phyloP scores from a whole-genome alignment of 2,797 vertebrate species.

The Agapornis canus region DNA sequence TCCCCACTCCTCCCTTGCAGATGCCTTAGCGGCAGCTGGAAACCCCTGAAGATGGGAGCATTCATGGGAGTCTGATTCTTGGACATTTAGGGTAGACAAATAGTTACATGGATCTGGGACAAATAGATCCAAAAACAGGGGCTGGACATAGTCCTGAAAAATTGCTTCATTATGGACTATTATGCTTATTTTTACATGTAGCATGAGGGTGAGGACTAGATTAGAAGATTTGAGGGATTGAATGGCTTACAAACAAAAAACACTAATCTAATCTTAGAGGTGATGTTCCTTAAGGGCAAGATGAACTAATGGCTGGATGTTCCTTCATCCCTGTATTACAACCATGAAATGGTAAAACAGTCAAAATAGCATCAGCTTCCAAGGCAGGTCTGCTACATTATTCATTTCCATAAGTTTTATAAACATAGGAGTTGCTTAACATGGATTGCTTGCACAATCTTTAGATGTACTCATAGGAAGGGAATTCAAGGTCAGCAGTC shows the following conservation, averaged over 20 bases:
- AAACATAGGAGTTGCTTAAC: conserved; percentile 63
- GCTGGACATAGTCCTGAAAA: neutral
- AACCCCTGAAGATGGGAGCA: neutral
- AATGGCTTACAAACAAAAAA: conserved; percentile 31
- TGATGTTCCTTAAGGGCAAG: neutral
- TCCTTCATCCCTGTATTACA: conserved; percentile 4
- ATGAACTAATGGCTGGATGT: conserved; percentile 13
- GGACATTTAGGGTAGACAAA: conserved; percentile 28
- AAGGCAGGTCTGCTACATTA: conserved; percentile 41
- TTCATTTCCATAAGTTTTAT: conserved; percentile 62
- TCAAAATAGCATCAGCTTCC: conserved; percentile 38
- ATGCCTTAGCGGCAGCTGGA: neutral
- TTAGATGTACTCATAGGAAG: conserved; percentile 45
- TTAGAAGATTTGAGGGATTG: neutral
- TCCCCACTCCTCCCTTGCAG: neutral
- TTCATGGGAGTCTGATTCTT: neutral
- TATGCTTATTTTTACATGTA: neutral
- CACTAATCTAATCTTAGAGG: conserved; percentile 11
- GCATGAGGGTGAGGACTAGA: neutral
- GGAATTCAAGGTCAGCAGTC: conserved; percentile 69
- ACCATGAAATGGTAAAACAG: neutral
- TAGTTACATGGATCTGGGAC: neutral
- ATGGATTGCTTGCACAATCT: conserved; percentile 21
- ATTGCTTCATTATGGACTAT: neutral
- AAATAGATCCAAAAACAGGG: neutral